A percentile compares a stretch with the other conserved stretches of the same genome.
phyloP scores from a whole-genome alignment of 2,113 vertebrate species.

The Pantherophis guttatus region DNA sequence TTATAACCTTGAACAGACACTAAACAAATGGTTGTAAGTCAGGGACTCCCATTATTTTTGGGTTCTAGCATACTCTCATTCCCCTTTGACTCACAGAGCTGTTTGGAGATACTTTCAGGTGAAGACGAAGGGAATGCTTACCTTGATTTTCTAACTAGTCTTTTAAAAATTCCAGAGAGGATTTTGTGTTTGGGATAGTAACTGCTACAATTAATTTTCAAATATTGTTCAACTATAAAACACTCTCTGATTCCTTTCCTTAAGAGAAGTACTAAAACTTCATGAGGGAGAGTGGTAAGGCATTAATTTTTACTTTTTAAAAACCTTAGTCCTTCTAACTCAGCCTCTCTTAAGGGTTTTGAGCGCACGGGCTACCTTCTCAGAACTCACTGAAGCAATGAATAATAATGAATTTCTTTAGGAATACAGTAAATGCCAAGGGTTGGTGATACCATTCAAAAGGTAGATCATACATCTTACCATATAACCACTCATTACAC shows the following conservation, averaged over 20 bases:
- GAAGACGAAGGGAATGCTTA: neutral
- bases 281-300: neutral
- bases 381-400: neutral
- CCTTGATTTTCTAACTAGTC: neutral
- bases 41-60: neutral
- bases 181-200: neutral
- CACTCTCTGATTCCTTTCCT: neutral
- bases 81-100: too few species aligned
- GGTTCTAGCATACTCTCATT: neutral
- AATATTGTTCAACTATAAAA: neutral
- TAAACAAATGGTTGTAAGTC: too few species aligned
- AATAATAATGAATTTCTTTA: neutral
- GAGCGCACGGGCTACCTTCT: neutral
- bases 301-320: neutral
- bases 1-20: too few species aligned
- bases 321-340: neutral
- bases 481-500: neutral
- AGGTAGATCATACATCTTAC: neutral
- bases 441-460: neutral
- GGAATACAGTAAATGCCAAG: neutral
- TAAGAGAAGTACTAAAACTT: neutral
- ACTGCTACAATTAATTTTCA: neutral
- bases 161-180: neutral
- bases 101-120: neutral
- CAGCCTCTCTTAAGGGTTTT: neutral